Evolutionary conservation across 2,797 vertebrate genomes (phyloP), one percentile per base, ranked within the genome.

Genomic region (Miichthys miiuy): DNA sequence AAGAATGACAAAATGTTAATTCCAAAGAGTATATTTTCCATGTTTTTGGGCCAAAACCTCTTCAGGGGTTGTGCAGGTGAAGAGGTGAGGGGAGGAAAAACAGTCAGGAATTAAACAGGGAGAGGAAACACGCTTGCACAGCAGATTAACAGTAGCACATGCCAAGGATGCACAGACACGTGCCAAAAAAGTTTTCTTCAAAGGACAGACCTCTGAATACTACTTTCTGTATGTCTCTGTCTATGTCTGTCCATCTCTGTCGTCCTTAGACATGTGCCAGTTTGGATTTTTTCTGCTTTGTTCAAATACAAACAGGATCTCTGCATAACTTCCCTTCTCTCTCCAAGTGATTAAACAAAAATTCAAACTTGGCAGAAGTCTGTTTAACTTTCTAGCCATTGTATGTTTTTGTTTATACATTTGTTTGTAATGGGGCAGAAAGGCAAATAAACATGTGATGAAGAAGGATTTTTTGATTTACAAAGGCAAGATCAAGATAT

Each of bases 91-190:
- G 68, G 75, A 88, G 62, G 72, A 83, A 88, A 91, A 84, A 78
- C 73, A 80, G 75, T 65, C 46, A 68, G 73, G 74, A 90, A 84
- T 83, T 80, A 81, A 81, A 79, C 72, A 78, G 62, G 46, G 70
- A 88, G 70, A 85, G 68, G 69, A 88, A 90, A 72, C 21, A 57
- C 13, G 14, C 66, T 75, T 11, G 13, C 56, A 75, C 42, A 76
- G 55, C 69, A 89, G 74, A 90, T 75, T 73, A 68, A 69, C 38
- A 63, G 60, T 1, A 47, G 46, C 41, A 23, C 48, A 38, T 46
- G 80, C 83, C 89, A 92, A 91, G 67, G 83, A 90, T 84, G 74
- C 81, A 80, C 62, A 75, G 75, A 74, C 54, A 68, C 21, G 73
- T 41, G 82, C 78, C 86, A 84, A 90, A 72, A 41, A 70, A 20